phyloP scores from a whole-genome alignment of 1,140 invertebrate genomes.

The Drosophila eugracilis region DNA sequence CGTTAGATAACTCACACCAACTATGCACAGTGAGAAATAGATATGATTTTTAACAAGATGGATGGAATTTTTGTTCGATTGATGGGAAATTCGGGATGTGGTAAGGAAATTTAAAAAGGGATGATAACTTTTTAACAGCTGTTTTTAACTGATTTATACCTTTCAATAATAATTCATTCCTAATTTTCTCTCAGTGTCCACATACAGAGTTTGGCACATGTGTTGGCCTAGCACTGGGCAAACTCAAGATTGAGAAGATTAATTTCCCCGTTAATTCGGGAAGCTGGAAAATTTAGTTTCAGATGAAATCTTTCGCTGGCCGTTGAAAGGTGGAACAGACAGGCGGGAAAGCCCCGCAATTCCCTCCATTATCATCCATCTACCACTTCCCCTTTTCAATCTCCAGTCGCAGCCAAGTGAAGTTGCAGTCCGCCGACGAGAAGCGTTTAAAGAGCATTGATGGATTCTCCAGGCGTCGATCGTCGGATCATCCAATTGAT shows the following conservation, averaged over 20 bases:
- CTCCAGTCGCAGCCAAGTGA: constrained; percentile 27
- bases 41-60: background rate
- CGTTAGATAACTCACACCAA: constrained; percentile 20
- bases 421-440: constrained; percentile 44
- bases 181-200: constrained; percentile 3
- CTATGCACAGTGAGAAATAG: constrained; percentile 29
- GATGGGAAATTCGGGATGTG: background rate
- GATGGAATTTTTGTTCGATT: background rate
- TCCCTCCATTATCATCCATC: constrained; percentile 8
- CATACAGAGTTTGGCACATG: constrained; percentile 67
- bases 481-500: constrained; percentile 57
- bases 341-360: constrained; percentile 1
- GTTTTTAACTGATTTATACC: too few relatives aligned
- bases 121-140: too few relatives aligned
- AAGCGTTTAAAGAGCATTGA: constrained; percentile 49
- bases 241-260: constrained; percentile 79
- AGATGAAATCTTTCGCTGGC: constrained; percentile 51
- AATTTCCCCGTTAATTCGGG: constrained; percentile 73
- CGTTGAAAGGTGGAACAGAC: constrained; percentile 73
- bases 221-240: constrained; percentile 60
- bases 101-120: background rate
- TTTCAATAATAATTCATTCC: too few relatives aligned
- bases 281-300: constrained; percentile 38
- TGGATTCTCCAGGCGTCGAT: constrained; percentile 65
- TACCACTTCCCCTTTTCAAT: constrained; percentile 1